These are phyloP conservation scores for Pristionchus pacificus DNA, from an alignment of 1,140 invertebrate species.

Conservation along the genomic window DNA sequence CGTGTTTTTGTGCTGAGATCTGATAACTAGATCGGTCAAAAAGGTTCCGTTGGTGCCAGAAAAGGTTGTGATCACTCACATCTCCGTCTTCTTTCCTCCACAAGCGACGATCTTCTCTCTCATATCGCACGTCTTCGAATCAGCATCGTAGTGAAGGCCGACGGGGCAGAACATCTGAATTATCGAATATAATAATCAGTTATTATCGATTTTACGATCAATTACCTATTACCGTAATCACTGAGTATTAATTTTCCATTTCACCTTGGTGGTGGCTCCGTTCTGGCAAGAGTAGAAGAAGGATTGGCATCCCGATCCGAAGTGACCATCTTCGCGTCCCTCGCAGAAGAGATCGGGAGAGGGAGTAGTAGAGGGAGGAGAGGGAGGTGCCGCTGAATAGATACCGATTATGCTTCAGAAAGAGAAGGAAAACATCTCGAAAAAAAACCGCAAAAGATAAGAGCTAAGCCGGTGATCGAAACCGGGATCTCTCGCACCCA, in stretches of 20 bases:
- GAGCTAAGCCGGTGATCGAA: too few relatives aligned
- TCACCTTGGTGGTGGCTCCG: constrained; percentile 3
- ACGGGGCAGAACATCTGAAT: constrained; percentile 13
- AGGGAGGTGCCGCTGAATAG: too few relatives aligned
- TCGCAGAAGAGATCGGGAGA: constrained; percentile 11
- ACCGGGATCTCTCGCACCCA: constrained; percentile 42
- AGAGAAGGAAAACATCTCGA: too few relatives aligned
- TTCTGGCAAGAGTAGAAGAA: constrained; percentile 9
- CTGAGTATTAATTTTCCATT: too few relatives aligned
- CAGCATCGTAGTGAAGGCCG: constrained; percentile 14
- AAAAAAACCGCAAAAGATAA: too few relatives aligned
- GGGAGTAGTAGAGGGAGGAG: neutral
- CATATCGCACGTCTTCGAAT: neutral
- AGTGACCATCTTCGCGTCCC: constrained; percentile 8
- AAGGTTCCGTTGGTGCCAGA: too few relatives aligned
- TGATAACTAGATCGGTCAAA: too few relatives aligned
- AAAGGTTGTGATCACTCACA: too few relatives aligned
- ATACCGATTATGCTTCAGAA: too few relatives aligned
- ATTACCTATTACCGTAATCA: too few relatives aligned
- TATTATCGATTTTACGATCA: neutral
- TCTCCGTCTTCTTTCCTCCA: neutral
- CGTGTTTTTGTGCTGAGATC: too few relatives aligned
- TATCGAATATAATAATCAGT: neutral
- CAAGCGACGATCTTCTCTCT: neutral
- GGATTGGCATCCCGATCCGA: constrained; percentile 1